These are phyloP conservation scores for Artibeus lituratus DNA, from an alignment of 2,797 vertebrate genomes.

Conservation along the genomic window DNA sequence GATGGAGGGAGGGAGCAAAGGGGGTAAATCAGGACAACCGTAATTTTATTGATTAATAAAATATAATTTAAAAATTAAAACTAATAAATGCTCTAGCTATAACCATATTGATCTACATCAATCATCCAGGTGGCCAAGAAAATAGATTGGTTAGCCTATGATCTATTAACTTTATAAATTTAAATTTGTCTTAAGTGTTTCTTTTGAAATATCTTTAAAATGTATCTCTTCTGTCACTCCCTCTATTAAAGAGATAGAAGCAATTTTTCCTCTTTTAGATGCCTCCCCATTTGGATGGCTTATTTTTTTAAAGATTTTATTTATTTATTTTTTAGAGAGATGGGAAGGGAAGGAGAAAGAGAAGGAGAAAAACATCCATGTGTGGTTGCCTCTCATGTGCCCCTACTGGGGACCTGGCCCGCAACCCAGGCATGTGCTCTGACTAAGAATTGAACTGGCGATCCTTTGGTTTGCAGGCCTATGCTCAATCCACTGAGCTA, in stretches of 20 bases:
- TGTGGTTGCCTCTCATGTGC: no score
- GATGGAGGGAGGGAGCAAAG: background rate
- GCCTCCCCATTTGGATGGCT: background rate
- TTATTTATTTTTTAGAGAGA: no score
- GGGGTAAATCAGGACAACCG: background rate
- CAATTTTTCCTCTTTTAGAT: background rate
- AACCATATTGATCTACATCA: background rate
- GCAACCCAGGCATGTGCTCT: no score
- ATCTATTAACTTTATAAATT: constrained; percentile 25
- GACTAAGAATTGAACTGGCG: no score
- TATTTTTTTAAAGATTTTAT: background rate
- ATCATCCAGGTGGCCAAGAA: background rate
- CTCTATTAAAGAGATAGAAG: background rate
- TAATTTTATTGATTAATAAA: background rate
- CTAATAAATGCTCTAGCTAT: background rate
- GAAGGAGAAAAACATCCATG: no score
- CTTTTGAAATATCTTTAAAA: background rate
- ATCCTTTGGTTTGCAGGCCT: no score
- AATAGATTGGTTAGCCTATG: background rate
- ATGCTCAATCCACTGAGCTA: no score
- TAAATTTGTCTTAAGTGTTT: constrained; percentile 42
- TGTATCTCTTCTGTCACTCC: background rate
- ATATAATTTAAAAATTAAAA: background rate
- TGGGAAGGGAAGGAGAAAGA: no score
- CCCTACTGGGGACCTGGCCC: no score